phyloP scores from a whole-genome alignment of 2,113 vertebrate genomes.

The Callaeas wilsoni region DNA sequence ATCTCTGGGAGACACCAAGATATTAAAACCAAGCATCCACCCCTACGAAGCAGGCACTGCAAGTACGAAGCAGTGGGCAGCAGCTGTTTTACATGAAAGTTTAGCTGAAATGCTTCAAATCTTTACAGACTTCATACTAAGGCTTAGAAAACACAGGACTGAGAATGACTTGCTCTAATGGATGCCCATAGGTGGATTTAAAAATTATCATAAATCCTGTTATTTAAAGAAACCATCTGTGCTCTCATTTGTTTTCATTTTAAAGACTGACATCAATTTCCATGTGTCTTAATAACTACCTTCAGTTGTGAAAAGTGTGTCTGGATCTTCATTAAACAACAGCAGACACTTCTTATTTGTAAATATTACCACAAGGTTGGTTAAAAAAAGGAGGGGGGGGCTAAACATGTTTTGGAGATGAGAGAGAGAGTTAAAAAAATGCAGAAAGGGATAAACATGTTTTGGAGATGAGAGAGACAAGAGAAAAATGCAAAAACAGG shows the following conservation, averaged over 20 bases:
- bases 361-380: not conserved
- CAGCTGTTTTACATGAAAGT: not conserved
- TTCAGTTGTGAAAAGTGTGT: not conserved
- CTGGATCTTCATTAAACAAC: not conserved
- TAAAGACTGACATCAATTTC: not conserved
- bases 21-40: not conserved
- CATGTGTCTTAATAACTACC: not conserved
- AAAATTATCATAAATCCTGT: not conserved
- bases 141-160: not conserved
- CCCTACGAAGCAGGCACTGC: not conserved
- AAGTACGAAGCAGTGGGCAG: not conserved
- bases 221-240: not conserved
- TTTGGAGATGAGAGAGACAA: not conserved
- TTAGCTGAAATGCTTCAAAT: not conserved
- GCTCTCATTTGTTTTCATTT: not conserved
- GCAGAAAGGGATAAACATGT: not conserved
- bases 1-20: not conserved
- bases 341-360: not conserved
- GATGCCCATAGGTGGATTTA: not conserved
- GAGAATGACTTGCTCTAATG: not conserved
- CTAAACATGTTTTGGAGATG: not conserved
- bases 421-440: not conserved
- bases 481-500: not conserved
- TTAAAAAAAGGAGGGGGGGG: fast-evolving
- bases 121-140: not conserved